Evolutionary conservation across 2,113 vertebrate species (phyloP).

Genomic region (Pygoscelis adeliae): DNA sequence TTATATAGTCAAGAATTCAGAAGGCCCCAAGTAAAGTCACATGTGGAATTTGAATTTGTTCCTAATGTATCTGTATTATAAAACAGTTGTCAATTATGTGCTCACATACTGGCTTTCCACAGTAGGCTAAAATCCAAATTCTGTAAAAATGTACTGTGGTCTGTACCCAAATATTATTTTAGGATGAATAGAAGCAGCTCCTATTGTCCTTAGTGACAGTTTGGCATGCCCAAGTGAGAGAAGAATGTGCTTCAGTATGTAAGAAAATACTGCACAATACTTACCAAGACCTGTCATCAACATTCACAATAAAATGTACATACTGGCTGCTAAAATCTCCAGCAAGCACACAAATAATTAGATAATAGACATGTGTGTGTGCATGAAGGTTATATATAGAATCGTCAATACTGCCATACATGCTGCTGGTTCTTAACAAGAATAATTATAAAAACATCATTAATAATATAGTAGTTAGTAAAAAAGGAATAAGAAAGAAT

Average conservation of each 20-base stretch:
- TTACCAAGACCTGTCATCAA: neutral
- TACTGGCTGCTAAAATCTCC: neutral
- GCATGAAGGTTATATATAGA: neutral
- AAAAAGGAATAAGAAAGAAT: neutral
- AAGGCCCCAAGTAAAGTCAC: neutral
- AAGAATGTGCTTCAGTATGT: neutral
- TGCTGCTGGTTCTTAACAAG: neutral
- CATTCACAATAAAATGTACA: neutral
- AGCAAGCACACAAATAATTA: neutral
- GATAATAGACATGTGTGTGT: neutral
- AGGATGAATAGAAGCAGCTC: neutral
- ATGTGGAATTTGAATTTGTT: neutral
- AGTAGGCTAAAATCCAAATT: neutral
- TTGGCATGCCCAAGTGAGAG: neutral
- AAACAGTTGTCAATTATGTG: neutral
- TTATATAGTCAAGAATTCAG: neutral
- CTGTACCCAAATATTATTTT: neutral
- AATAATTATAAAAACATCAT: neutral
- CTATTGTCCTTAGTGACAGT: neutral
- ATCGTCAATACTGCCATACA: neutral
- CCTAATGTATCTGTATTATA: neutral
- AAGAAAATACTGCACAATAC: neutral
- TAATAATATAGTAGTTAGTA: neutral
- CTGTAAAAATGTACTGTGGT: neutral
- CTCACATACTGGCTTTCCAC: neutral